These are phyloP conservation scores for Delia radicum DNA, from an alignment of 1,140 invertebrate species.

Conservation along the genomic window DNA sequence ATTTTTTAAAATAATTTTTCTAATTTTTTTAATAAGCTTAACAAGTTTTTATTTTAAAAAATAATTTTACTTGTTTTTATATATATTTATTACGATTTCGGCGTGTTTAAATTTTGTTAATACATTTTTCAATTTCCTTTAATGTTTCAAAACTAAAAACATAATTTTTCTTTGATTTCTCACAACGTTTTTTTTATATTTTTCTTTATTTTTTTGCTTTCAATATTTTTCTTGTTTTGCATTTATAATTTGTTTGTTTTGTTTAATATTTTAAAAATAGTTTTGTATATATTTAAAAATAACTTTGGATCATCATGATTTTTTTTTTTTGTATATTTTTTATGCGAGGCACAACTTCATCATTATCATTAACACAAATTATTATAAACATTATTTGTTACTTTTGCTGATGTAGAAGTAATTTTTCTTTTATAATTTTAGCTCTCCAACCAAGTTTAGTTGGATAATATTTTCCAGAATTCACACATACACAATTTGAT, in stretches of 20 bases:
- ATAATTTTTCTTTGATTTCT: background rate
- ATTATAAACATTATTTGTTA: background rate
- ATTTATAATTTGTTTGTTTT: background rate
- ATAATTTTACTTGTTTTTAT: no score
- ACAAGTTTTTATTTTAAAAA: no score
- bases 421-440: background rate
- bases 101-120: no score
- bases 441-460: background rate
- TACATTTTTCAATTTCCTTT: no score
- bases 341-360: background rate
- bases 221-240: background rate
- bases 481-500: background rate
- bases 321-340: no score
- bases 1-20: background rate
- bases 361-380: background rate
- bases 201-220: background rate
- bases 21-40: no score
- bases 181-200: background rate
- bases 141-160: no score
- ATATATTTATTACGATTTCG: no score
- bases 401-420: background rate
- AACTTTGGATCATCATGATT: background rate
- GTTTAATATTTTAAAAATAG: background rate
- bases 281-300: background rate
- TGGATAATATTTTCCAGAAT: background rate